Conservation (phyloP, 2,113 vertebrate species). For the Aptenodytes forsteri region DNA sequence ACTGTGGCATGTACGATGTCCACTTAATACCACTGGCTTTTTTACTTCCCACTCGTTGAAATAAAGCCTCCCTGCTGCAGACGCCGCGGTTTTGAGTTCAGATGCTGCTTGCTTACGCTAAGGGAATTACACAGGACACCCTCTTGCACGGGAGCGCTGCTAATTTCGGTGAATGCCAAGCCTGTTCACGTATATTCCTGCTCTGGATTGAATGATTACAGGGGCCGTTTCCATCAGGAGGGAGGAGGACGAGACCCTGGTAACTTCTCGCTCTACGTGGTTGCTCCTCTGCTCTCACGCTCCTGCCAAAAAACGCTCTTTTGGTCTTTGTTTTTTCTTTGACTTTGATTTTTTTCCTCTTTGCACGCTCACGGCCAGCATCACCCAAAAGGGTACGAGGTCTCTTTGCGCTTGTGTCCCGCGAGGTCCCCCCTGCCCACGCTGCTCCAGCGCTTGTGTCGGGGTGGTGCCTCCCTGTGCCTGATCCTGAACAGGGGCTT, state of each 20-base stretch:
- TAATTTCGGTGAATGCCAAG: not conserved
- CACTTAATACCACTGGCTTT: fast-evolving
- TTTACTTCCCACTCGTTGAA: not conserved
- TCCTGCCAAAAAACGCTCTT: not conserved
- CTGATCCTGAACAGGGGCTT: conserved; percentile 16
- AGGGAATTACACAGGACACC: too few species aligned
- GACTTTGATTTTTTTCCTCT: not conserved
- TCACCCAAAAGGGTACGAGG: not conserved
- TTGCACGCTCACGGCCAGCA: fast-evolving
- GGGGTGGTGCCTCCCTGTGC: conserved; percentile 2
- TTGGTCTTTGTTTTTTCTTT: not conserved
- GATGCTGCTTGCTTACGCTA: not conserved
- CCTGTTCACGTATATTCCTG: not conserved
- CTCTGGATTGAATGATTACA: not conserved
- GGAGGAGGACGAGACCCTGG: not conserved
- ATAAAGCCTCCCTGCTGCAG: not conserved
- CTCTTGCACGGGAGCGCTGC: not conserved
- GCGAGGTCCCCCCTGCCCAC: not conserved
- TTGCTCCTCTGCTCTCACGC: not conserved
- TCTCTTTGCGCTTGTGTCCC: not conserved
- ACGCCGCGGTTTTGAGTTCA: fast-evolving
- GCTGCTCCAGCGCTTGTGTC: not conserved
- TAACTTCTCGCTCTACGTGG: fast-evolving
- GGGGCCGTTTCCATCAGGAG: not conserved
- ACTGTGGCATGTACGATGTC: fast-evolving